Conservation (phyloP, 2,797 vertebrate genomes). For the Gymnothorax javanicus region DNA sequence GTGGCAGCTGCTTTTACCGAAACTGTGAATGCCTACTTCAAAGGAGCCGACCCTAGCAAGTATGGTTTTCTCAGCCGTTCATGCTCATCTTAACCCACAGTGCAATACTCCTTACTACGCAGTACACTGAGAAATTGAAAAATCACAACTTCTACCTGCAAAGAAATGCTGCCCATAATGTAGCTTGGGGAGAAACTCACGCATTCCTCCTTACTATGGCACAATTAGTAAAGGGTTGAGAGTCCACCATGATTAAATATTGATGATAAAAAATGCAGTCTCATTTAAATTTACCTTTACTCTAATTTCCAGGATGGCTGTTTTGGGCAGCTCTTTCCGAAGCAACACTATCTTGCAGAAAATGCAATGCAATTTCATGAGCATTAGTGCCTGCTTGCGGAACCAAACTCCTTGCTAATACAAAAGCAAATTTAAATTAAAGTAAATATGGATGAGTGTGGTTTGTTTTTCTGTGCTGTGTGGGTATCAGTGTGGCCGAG, state of each 20-base stretch:
- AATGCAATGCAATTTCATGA: neutral
- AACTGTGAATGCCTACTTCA: slow-evolving; percentile 97
- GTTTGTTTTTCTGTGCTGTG: neutral
- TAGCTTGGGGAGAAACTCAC: neutral
- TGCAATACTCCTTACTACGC: neutral
- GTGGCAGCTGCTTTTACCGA: slow-evolving; percentile 99
- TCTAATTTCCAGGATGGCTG: neutral
- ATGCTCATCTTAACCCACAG: neutral
- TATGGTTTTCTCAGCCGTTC: slow-evolving; percentile 56
- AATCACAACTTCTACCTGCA: neutral
- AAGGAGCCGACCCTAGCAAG: slow-evolving; percentile 97
- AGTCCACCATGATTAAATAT: neutral
- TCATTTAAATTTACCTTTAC: neutral
- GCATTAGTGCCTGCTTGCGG: neutral
- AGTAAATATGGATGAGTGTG: neutral
- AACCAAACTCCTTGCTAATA: neutral
- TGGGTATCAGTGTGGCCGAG: neutral
- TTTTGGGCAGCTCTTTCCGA: neutral
- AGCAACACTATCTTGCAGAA: neutral
- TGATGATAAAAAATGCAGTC: neutral
- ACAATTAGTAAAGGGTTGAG: neutral
- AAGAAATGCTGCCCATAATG: neutral
- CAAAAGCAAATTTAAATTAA: neutral
- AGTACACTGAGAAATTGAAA: neutral
- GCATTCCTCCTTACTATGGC: neutral